Evolutionary conservation across 2,113 vertebrate genomes (phyloP), one percentile per base, ranked within the genome.

Genomic region (Pundamilia nyererei): DNA sequence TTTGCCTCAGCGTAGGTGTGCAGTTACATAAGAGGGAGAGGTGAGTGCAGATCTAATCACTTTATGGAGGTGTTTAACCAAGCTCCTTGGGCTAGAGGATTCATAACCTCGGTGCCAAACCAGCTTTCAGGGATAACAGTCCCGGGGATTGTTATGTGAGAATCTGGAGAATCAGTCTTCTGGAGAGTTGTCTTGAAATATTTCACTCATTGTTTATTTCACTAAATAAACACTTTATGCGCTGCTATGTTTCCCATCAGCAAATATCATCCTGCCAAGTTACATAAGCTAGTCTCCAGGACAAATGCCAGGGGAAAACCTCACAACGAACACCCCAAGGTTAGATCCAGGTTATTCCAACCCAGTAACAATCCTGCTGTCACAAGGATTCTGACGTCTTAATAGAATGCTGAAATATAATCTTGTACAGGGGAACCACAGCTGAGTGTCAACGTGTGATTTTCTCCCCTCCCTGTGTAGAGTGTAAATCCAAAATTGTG

Each of bases 401-500:
- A 81, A 53, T 33, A 54, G 86, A 85, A 85, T 10, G 58, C 79
- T 82, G 47, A 89, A 89, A 90, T 65, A 58, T 31, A 38, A 70
- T 84, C 58, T 89, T 79, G 86, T 54, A 42, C 3, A 53, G 29
- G 29, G 65, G 62, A 91, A 85, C 24, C 77, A 83, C 81, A 38
- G 15, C 79, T 24, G 11, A 79, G 38, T 79, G 72, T 62, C 42
- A 55, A 29, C 7, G 21, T 45, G 54, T 11, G 35, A 38, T 62
- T 80, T 55, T 35, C 15, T 77, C 14, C 29, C 2, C 65, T 58
- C 17, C 68, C 49, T 38, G 33, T 56, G 79, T 11, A 68, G 21
- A 84, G 2, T 60, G 65, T 79, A 85, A 93, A 90, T 91, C 89
- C 77, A 4, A 87, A 89, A 89, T 89, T 86, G 65, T 94, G 93